Evolutionary conservation across 1,140 invertebrate genomes (phyloP).

Genomic region (Zaprionus lachaisei): DNA sequence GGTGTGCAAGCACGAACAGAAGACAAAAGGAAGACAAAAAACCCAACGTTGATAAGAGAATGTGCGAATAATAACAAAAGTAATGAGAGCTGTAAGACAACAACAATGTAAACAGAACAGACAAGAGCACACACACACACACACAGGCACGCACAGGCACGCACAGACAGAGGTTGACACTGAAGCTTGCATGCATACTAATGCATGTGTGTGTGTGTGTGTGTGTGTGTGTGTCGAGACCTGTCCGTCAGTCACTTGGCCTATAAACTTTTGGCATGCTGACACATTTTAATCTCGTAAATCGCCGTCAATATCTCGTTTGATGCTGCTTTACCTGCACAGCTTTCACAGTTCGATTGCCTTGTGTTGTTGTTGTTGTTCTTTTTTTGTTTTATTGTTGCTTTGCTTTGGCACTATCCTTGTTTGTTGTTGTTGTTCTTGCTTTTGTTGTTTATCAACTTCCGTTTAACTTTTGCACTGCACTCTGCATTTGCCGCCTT

Average conservation of each 20-base stretch:
- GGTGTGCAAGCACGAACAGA: slow-evolving; percentile 37
- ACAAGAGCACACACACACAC: slow-evolving; percentile 18
- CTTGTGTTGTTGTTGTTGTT: slow-evolving; percentile 16
- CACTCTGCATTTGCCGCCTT: slow-evolving; percentile 41
- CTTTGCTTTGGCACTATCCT: too few relatives aligned
- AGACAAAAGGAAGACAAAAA: slow-evolving; percentile 25
- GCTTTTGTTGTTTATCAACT: slow-evolving; percentile 46
- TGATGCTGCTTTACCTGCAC: slow-evolving; percentile 54
- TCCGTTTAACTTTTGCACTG: slow-evolving; percentile 62
- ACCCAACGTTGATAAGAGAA: slow-evolving; percentile 49
- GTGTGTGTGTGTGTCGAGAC: slow-evolving; percentile 12
- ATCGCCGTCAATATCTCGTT: slow-evolving; percentile 19
- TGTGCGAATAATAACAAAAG: slow-evolving; percentile 53
- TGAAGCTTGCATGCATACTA: slow-evolving; percentile 14
- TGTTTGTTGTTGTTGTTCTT: not conserved
- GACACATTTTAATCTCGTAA: slow-evolving; percentile 54
- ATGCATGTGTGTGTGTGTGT: slow-evolving; percentile 15
- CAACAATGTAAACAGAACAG: slow-evolving; percentile 43
- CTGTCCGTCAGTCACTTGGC: slow-evolving; percentile 17
- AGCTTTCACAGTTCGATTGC: slow-evolving; percentile 47
- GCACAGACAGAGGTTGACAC: slow-evolving; percentile 17
- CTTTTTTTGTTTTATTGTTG: not conserved
- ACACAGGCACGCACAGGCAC: not conserved
- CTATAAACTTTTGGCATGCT: slow-evolving; percentile 67
- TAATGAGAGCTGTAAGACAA: slow-evolving; percentile 48